Evolutionary conservation across 1,140 invertebrate species (phyloP).

Genomic region (Berghia stephanieae): DNA sequence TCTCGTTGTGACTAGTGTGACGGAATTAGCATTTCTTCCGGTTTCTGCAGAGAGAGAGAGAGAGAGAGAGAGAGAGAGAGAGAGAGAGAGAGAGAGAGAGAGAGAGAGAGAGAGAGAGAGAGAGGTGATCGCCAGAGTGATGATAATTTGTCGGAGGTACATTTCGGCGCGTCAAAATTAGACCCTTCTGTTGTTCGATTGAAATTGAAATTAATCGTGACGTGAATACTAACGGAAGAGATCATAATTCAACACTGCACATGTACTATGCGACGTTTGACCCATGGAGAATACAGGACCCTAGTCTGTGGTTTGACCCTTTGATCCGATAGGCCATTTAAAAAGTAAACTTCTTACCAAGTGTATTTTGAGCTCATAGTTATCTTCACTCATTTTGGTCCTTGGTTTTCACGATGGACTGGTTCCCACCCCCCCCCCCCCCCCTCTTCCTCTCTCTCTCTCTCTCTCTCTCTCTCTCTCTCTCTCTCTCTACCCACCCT

Average conservation of each 20-base stretch:
- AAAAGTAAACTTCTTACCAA: background rate
- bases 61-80: background rate
- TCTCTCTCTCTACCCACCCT: background rate
- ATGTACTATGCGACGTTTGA: too few species aligned
- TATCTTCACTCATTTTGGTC: background rate
- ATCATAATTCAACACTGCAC: too few species aligned
- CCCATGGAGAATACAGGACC: too few species aligned
- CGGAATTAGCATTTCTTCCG: background rate
- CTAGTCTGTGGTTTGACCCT: too few species aligned
- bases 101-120: background rate
- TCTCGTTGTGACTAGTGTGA: background rate
- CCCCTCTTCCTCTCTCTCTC: background rate
- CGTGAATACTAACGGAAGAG: too few species aligned
- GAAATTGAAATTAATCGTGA: too few species aligned
- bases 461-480: constrained; percentile 1
- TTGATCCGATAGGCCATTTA: too few species aligned
- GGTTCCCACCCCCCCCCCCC: background rate
- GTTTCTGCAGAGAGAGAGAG: background rate
- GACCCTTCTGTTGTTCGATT: too few species aligned
- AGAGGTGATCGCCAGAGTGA: background rate
- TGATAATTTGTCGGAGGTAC: too few species aligned
- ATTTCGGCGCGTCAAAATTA: too few species aligned
- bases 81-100: background rate
- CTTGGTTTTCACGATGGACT: background rate
- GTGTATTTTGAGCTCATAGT: background rate